phyloP scores from a whole-genome alignment of 2,797 vertebrate genomes.

The Gymnodraco acuticeps region DNA sequence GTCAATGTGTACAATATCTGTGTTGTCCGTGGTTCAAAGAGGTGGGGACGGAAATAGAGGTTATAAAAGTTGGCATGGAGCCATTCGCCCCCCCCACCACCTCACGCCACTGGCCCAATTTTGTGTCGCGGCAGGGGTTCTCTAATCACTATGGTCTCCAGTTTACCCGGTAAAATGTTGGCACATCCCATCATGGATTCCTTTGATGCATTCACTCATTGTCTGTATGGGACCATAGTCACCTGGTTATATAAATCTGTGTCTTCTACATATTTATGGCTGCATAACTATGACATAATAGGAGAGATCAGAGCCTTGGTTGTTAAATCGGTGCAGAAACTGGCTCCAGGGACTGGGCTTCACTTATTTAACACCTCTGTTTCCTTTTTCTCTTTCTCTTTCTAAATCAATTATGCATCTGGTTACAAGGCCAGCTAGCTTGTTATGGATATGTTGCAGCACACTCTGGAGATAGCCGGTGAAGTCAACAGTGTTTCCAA shows the following conservation, averaged over 20 bases:
- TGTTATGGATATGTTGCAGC: slow-evolving; percentile 27
- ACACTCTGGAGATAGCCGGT: background rate
- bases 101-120: too few species aligned
- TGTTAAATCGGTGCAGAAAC: background rate
- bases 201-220: background rate
- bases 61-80: too few species aligned
- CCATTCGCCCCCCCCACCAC: too few species aligned
- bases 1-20: too few species aligned
- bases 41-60: too few species aligned
- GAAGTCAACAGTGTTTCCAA: slow-evolving; percentile 22
- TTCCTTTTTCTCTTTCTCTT: background rate
- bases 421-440: slow-evolving; percentile 28
- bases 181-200: background rate
- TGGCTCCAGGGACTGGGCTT: background rate
- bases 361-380: slow-evolving; percentile 1
- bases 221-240: background rate
- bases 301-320: background rate
- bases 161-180: background rate
- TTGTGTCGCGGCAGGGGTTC: too few species aligned
- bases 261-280: background rate
- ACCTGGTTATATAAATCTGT: background rate
- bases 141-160: too few species aligned
- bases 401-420: slow-evolving; percentile 9
- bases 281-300: background rate
- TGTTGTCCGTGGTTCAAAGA: too few species aligned